A percentile compares a stretch with the other conserved stretches of the same genome.
Evolutionary conservation across 2,888 invertebrate species (phyloP).

Genomic region (Meiosimyza decipiens): DNA sequence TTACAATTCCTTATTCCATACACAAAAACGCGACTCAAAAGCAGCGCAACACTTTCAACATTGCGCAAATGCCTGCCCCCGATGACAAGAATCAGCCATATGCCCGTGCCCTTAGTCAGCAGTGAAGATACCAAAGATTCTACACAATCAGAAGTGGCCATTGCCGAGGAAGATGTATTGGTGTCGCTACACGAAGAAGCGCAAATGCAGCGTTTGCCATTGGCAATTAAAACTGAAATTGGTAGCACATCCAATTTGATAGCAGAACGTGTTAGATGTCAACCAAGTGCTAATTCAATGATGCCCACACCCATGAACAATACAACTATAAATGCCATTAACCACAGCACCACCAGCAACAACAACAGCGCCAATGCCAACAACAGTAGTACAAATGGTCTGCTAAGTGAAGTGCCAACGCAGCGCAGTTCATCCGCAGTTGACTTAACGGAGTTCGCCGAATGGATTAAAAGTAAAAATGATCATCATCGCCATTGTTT

Average conservation of each 20-base stretch:
- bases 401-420: conserved; percentile 4
- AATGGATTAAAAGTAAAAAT: conserved; percentile 58
- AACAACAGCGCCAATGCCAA: conserved; percentile 24
- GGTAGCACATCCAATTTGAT: conserved; percentile 37
- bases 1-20: conserved; percentile 60
- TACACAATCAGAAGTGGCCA: conserved; percentile 45
- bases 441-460: conserved; percentile 57
- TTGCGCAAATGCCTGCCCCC: conserved; percentile 46
- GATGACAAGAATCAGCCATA: conserved; percentile 54
- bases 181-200: conserved; percentile 49
- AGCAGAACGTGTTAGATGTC: conserved; percentile 24
- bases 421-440: conserved; percentile 45
- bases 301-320: no score
- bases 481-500: conserved; percentile 50
- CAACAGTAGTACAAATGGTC: conserved; percentile 23
- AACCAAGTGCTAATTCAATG: conserved; percentile 39
- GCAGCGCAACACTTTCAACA: conserved; percentile 39
- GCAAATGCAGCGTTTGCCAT: conserved; percentile 25
- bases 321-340: conserved; percentile 28
- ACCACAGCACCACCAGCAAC: conserved; percentile 29
- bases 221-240: conserved; percentile 30
- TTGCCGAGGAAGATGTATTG: conserved; percentile 52
- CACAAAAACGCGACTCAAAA: conserved; percentile 56
- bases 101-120: conserved; percentile 49
- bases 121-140: conserved; percentile 58